Percentiles rank a stretch among this genome's conserved stretches.
phyloP scores from a whole-genome alignment of 2,888 invertebrate genomes.

The Euphydryas editha region DNA sequence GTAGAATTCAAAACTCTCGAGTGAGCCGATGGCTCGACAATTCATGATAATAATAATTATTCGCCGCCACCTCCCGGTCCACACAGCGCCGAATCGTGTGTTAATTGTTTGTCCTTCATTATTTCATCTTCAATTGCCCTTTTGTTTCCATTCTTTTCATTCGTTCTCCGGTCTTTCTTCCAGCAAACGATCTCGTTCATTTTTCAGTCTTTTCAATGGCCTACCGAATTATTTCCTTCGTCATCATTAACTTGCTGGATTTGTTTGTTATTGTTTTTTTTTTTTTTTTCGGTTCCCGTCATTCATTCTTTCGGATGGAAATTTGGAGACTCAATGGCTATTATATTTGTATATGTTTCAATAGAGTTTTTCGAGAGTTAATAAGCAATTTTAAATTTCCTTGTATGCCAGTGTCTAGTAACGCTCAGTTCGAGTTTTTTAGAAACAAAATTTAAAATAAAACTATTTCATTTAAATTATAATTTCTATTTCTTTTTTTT shows the following conservation, averaged over 20 bases:
- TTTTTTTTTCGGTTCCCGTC: slow-evolving; percentile 32
- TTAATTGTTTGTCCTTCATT: slow-evolving; percentile 83
- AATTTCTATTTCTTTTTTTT: too few species aligned
- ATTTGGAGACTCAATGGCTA: slow-evolving; percentile 35
- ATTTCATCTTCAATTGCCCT: slow-evolving; percentile 82
- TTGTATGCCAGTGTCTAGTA: not conserved
- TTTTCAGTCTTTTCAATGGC: slow-evolving; percentile 71
- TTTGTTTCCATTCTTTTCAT: slow-evolving; percentile 77
- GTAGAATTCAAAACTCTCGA: too few species aligned
- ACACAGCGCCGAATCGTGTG: slow-evolving; percentile 60
- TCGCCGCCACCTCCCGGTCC: slow-evolving; percentile 19
- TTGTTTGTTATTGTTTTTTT: slow-evolving; percentile 50
- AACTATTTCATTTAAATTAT: too few species aligned
- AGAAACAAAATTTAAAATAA: too few species aligned
- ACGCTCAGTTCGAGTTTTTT: too few species aligned
- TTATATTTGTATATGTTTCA: slow-evolving; percentile 32
- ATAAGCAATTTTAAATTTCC: slow-evolving; percentile 31
- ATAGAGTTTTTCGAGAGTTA: slow-evolving; percentile 7
- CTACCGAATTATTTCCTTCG: slow-evolving; percentile 70
- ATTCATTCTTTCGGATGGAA: slow-evolving; percentile 45
- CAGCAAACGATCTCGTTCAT: slow-evolving; percentile 74
- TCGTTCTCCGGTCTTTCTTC: slow-evolving; percentile 73
- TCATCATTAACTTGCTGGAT: slow-evolving; percentile 77
- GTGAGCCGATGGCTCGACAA: not conserved
- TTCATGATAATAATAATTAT: not conserved